Percentiles rank a stretch among this genome's conserved stretches.
These are phyloP conservation scores for Tanytarsus gracilentus DNA, from an alignment of 2,888 invertebrate genomes.

Conservation along the genomic window DNA sequence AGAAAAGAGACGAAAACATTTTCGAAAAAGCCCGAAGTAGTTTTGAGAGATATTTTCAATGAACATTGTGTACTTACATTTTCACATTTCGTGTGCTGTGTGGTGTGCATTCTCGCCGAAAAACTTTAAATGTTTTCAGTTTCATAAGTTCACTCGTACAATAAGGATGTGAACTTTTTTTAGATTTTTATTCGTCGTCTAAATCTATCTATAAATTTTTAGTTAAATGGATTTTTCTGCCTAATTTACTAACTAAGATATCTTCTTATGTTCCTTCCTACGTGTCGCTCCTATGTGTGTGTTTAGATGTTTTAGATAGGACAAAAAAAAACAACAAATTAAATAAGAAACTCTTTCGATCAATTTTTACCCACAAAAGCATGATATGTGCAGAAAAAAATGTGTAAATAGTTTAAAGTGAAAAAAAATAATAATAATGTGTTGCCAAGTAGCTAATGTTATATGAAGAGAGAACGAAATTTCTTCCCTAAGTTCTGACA, in stretches of 20 bases:
- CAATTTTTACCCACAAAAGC: neutral
- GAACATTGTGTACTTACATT: neutral
- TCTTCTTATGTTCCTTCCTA: neutral
- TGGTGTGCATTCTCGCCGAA: slow-evolving; percentile 5
- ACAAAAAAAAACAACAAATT: neutral
- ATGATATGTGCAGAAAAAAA: neutral
- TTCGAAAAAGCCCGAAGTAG: slow-evolving; percentile 20
- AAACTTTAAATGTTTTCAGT: slow-evolving; percentile 17
- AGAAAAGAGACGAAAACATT: slow-evolving; percentile 18
- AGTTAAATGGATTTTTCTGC: neutral
- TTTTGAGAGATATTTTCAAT: neutral
- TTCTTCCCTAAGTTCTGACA: slow-evolving; percentile 21
- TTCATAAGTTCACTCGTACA: slow-evolving; percentile 19
- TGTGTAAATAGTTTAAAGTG: neutral
- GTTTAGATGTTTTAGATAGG: slow-evolving; percentile 10
- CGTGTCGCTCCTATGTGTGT: neutral
- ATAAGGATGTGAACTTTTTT: slow-evolving; percentile 27
- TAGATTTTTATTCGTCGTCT: slow-evolving; percentile 9
- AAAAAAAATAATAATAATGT: slow-evolving; percentile 19
- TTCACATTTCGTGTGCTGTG: neutral
- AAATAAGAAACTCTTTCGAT: neutral
- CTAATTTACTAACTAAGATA: neutral
- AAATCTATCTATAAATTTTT: neutral
- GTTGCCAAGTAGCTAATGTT: slow-evolving; percentile 26
- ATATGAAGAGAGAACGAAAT: neutral